Conservation (phyloP, 2,113 vertebrate genomes). For the Prolemur simus region DNA sequence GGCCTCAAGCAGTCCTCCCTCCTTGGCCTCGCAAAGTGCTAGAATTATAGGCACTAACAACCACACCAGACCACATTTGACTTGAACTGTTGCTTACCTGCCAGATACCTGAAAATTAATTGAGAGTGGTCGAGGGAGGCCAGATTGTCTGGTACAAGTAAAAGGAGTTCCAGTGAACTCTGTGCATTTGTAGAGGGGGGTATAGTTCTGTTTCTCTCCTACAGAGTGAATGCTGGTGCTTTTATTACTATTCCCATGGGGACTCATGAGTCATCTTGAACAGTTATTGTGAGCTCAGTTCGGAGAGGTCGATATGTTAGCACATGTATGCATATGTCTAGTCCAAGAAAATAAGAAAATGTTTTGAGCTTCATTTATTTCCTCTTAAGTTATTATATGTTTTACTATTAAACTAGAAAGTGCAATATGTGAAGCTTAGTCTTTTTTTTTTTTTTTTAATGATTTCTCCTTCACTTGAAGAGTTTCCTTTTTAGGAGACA, state of each 20-base stretch:
- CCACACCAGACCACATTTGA: not conserved
- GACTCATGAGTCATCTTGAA: not conserved
- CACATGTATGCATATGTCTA: not conserved
- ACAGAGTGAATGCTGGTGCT: not conserved
- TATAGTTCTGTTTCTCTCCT: not conserved
- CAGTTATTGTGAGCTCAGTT: not conserved
- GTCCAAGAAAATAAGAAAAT: not conserved
- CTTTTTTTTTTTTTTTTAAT: not conserved
- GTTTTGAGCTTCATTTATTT: not conserved
- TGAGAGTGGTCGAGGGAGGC: not conserved
- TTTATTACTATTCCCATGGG: not conserved
- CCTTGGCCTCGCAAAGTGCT: no score
- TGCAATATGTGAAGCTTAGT: not conserved
- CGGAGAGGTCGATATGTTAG: not conserved
- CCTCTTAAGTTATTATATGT: not conserved
- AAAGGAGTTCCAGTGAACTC: not conserved
- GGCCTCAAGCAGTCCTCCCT: no score
- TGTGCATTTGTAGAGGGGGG: not conserved
- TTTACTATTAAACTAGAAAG: not conserved
- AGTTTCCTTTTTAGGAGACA: not conserved
- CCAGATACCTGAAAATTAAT: not conserved
- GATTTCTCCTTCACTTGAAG: not conserved
- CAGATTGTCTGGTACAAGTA: not conserved
- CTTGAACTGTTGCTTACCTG: not conserved
- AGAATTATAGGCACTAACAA: no score